Evolutionary conservation across 2,888 invertebrate species (phyloP).

Genomic region (Perizoma affinitatum): DNA sequence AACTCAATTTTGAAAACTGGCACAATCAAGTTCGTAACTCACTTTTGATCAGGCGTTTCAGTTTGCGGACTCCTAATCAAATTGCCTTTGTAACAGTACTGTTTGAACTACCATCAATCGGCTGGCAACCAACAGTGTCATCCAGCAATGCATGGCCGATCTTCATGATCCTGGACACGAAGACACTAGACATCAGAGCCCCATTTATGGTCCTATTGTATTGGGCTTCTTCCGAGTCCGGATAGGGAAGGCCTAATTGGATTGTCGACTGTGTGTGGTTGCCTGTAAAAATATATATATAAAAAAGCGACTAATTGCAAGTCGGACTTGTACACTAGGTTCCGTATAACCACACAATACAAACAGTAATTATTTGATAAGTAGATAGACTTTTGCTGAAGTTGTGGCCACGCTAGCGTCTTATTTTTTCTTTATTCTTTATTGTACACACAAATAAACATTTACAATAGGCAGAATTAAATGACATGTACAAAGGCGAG

Average conservation of each 20-base stretch:
- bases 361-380: too few species aligned
- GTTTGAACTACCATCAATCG: not conserved
- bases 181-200: conserved; percentile 48
- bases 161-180: conserved; percentile 54
- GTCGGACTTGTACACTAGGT: too few species aligned
- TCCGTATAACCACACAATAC: too few species aligned
- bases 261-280: conserved; percentile 48
- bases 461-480: too few species aligned
- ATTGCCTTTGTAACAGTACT: not conserved
- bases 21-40: not conserved
- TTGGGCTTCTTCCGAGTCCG: conserved; percentile 38
- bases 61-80: not conserved
- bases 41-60: too few species aligned
- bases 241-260: conserved; percentile 44
- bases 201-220: conserved; percentile 57
- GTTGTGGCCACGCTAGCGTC: too few species aligned
- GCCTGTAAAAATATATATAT: conserved; percentile 37
- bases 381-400: too few species aligned
- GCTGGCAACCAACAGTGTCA: conserved; percentile 35
- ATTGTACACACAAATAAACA: too few species aligned
- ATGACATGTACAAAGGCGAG: too few species aligned
- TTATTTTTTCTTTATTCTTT: too few species aligned
- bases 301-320: not conserved
- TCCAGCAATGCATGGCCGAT: conserved; percentile 48
- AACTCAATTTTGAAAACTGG: not conserved